A percentile compares a stretch with the other conserved stretches of the same genome.
Conservation (phyloP, 2,888 invertebrate species). For the Nephrocerus scutellatus region DNA sequence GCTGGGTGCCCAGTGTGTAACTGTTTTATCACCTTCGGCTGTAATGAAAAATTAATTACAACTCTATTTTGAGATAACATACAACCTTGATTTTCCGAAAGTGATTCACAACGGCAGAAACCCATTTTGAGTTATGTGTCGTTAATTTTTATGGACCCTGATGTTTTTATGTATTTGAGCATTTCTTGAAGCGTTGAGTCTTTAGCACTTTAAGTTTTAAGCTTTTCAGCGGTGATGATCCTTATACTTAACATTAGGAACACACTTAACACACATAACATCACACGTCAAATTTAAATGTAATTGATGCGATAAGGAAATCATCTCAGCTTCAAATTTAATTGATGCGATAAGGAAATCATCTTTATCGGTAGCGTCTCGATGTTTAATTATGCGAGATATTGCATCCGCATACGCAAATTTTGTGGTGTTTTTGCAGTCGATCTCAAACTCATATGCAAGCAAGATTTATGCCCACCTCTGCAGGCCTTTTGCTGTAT, state of each 20-base stretch:
- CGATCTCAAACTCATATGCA: slow-evolving; percentile 15
- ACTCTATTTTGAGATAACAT: slow-evolving; percentile 10
- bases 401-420: slow-evolving; percentile 18
- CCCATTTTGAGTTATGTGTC: slow-evolving; percentile 4
- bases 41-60: slow-evolving; percentile 9
- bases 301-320: slow-evolving; percentile 4
- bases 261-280: too few species aligned
- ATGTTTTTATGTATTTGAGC: neutral
- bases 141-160: slow-evolving; percentile 2
- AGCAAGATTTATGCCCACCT: slow-evolving; percentile 29
- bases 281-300: too few species aligned
- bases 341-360: slow-evolving; percentile 8
- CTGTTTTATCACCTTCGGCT: slow-evolving; percentile 9
- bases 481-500: too few species aligned
- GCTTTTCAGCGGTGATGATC: too few species aligned
- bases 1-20: slow-evolving; percentile 14
- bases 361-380: neutral
- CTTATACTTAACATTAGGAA: too few species aligned
- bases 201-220: slow-evolving; percentile 1
- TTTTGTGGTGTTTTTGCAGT: slow-evolving; percentile 15
- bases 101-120: slow-evolving; percentile 1
- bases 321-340: slow-evolving; percentile 9
- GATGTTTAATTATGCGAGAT: slow-evolving; percentile 14
- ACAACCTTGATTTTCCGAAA: slow-evolving; percentile 11
- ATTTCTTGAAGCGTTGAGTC: slow-evolving; percentile 8